Conservation (phyloP, 2,797 vertebrate genomes). For the Pseudochromis fuscus region DNA sequence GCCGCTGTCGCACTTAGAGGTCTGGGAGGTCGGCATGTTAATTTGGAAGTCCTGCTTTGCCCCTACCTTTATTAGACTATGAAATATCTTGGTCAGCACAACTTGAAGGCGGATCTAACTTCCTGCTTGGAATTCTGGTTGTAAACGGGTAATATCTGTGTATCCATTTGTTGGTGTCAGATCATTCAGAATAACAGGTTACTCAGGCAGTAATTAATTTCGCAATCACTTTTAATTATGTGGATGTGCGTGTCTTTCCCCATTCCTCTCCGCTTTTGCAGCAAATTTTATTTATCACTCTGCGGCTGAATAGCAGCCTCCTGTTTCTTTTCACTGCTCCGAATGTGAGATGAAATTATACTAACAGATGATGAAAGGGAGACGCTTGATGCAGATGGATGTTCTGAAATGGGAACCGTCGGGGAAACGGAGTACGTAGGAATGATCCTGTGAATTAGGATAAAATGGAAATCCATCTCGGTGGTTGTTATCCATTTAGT, state of each 20-base stretch:
- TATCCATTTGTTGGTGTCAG: constrained; percentile 12
- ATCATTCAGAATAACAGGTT: constrained; percentile 48
- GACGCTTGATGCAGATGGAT: constrained; percentile 62
- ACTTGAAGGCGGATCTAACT: not conserved
- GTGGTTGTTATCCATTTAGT: constrained; percentile 75
- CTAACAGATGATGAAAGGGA: constrained; percentile 66
- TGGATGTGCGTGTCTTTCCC: constrained; percentile 32
- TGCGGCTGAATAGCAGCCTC: constrained; percentile 41
- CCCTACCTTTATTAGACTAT: not conserved
- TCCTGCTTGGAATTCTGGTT: not conserved
- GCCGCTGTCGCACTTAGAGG: constrained; percentile 26
- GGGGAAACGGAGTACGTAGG: constrained; percentile 48
- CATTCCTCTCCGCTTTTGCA: constrained; percentile 39
- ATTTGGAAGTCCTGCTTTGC: constrained; percentile 22
- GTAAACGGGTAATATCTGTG: not conserved
- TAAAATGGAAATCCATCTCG: constrained; percentile 74
- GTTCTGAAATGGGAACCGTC: constrained; percentile 58
- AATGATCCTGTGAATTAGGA: constrained; percentile 70
- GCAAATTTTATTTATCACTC: constrained; percentile 44
- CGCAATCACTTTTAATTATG: constrained; percentile 59
- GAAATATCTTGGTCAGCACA: not conserved
- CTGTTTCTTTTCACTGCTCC: constrained; percentile 24
- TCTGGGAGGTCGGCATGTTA: constrained; percentile 45
- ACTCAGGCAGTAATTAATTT: constrained; percentile 57
- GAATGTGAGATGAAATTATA: constrained; percentile 64